Base-by-base conservation (phyloP, 1,140 invertebrate genomes). In the Platyscapa corneri region DNA sequence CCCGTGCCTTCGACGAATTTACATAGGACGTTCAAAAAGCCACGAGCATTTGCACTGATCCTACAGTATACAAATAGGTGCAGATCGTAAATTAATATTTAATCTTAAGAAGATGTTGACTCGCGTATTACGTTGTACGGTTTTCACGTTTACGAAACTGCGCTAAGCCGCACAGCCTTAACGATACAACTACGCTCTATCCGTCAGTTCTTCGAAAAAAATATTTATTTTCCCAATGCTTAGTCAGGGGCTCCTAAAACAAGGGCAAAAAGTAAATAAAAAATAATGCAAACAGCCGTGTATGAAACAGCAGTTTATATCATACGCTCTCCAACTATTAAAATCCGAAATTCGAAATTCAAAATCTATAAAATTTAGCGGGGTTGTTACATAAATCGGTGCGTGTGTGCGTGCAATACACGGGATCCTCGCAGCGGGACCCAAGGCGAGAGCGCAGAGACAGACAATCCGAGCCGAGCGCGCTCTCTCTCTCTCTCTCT, bases 401-500 rank as follows among this genome's bases (percentile, higher is more conserved):
- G 42, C 20, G 39, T 49, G n/a, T 37, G 7, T 20, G 32, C 18
- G 34, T 76, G 77, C 56, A 20, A 14, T 14, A 65, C 8, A 56
- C 34, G 37, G 56, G 23, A 87, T 65, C 86, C 81, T 87, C 86
- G 32, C 84, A 86, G 84, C 84, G 56, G 86, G 86, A 72, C 72
- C 64, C 83, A 46, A 82, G 46, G 49, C 27, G n/a, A 37, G 53
- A 64, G 3, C 8, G 49, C 14, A 56, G 49, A 74, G 70, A 23
- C 6, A 39, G 37, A 74, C 8, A 37, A 1, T 2, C 5, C 34
- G 34, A 34, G 20, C 32, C 16, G 37, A 0, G 32, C 74, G 23
- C 20, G 23, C 39, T 12, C 23, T n/a, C n/a, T 34, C 18, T 42
- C 70, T 74, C 70, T 42, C 27, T 77, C 75, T 77, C 42, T 60